Evolutionary conservation across 2,113 vertebrate species (phyloP), one percentile per base, ranked within the genome.

Genomic region (Pollimyrus isidori): DNA sequence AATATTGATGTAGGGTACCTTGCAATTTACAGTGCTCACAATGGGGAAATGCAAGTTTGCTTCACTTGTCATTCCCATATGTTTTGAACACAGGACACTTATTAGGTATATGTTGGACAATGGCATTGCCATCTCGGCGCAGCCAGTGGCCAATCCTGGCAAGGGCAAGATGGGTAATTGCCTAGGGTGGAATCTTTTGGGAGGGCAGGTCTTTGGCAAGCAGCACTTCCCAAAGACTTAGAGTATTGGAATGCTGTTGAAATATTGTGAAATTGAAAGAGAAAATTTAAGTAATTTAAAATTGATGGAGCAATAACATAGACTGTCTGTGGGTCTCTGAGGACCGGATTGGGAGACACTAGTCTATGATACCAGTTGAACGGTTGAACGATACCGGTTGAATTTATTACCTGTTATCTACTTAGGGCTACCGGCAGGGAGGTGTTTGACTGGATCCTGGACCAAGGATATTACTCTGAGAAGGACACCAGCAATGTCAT

Each of bases 361-460:
- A 35, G n/a, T 73, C 3, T 73, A 35, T 30, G 65, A 73, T 73
- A 26, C 56, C 4, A 2, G 23, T 84, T 84, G 45, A 84, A 84
- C 10, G 39, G 23, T 84, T 84, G 45, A 84, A 84, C 10, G 39
- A 42, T 6, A n/a, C 35, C 35, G 35, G 35, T 35, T 21, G 42
- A 52, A 3, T 6, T 39, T 39, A 10, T 15, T 19, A 10, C 84
- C 19, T 91, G 39, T 87, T 50, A 1, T 92, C 23, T 91, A 56
- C 69, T 88, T 94, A 99, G 98, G 58, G 98, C 98, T 91, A 99
- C 98, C 2, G 98, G 98, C 91, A 96, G 98, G 91, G 98, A 99
- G 94, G 98, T 99, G 90, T 99, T 99, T 88, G 98, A 99, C 95
- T 99, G 98, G 98, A 99, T 99, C 95, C 94, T 99, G 94, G 98